Evolutionary conservation across 2,797 vertebrate genomes (phyloP), one percentile per base, ranked within the genome.

Genomic region (Enteromius afrohamiltoni): DNA sequence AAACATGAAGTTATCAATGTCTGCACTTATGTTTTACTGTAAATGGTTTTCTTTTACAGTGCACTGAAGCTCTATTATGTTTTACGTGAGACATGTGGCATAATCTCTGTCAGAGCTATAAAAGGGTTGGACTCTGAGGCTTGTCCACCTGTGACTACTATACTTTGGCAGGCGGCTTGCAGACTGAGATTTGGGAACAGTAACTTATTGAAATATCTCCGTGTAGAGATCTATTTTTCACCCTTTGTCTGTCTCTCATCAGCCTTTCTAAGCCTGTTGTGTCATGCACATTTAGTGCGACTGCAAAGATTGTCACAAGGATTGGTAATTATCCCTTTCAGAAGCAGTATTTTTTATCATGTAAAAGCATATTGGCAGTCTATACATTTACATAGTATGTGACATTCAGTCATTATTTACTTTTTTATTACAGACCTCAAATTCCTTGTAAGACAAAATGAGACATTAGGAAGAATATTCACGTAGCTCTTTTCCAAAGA

Each of bases 201-300:
- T 42, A 42, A 42, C 11, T 42, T 10, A 42, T 42, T 45, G 40
- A 80, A 31, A 65, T 68, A 23, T 87, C 34, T 67, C 29, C 79
- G n/a, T 45, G 14, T 8, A 19, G 53, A 26, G 40, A 42, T 17
- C 40, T 74, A 8, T 53, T 9, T 16, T 67, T 70, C 19, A 1
- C n/a, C 49, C 64, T 83, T 67, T 74, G 19, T 49, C n/a, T 67
- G 67, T 85, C 84, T 80, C 64, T 55, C 37, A 86, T 84, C n/a
- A 51, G 10, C 26, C 42, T 29, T 1, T 68, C 51, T 85, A 19
- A 65, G 5, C 23, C 26, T 5, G 29, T 65, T 14, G 10, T 21
- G 19, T 64, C 6, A 6, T 45, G 17, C 60, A 49, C 29, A 51
- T 49, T 73, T 51, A 73, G 37, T 45, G 40, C 4, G 8, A 40